Conservation (phyloP, 2,797 vertebrate genomes). For the Anguilla pacifica region DNA sequence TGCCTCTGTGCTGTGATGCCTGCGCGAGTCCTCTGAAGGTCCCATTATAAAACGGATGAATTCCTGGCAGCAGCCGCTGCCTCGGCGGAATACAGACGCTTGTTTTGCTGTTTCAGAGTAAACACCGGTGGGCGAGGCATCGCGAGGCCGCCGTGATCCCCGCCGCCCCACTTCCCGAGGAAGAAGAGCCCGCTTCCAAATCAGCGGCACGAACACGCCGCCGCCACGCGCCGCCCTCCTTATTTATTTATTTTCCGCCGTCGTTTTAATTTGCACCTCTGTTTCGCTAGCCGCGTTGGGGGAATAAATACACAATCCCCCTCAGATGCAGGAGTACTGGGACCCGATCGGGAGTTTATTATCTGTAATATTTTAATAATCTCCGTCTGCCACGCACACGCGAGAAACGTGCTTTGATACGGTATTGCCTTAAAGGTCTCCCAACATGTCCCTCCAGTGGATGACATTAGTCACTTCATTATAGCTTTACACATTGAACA, state of each 20-base stretch:
- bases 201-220: slow-evolving; percentile 19
- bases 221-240: slow-evolving; percentile 12
- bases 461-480: slow-evolving; percentile 74
- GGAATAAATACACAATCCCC: slow-evolving; percentile 64
- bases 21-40: background rate
- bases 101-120: background rate
- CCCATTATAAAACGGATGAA: slow-evolving; percentile 18
- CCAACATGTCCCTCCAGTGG: slow-evolving; percentile 66
- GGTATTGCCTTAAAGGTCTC: slow-evolving; percentile 49
- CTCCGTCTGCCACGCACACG: slow-evolving; percentile 48
- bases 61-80: background rate
- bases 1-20: background rate
- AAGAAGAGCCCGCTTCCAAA: slow-evolving; percentile 16
- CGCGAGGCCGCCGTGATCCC: slow-evolving; percentile 12
- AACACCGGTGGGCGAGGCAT: background rate
- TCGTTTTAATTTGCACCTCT: slow-evolving; percentile 79
- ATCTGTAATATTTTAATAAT: slow-evolving; percentile 72
- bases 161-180: slow-evolving; percentile 18
- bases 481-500: slow-evolving; percentile 68
- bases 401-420: slow-evolving; percentile 42
- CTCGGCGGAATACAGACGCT: background rate
- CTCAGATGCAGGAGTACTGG: slow-evolving; percentile 55
- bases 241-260: slow-evolving; percentile 4
- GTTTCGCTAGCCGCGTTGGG: slow-evolving; percentile 64
- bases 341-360: slow-evolving; percentile 70